Conservation (phyloP, 2,113 vertebrate species). For the Tragelaphus strepsiceros region DNA sequence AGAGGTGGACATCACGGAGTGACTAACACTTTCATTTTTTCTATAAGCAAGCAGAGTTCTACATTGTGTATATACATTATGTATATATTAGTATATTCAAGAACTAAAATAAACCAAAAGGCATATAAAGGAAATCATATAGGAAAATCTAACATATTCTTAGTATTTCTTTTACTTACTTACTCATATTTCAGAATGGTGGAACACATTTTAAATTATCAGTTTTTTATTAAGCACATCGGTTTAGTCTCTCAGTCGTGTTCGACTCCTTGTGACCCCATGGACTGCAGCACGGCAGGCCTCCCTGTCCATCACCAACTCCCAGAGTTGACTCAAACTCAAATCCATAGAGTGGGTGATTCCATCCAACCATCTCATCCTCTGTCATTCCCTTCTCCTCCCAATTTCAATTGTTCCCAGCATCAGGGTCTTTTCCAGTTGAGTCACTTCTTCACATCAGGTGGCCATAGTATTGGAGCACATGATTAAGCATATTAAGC, state of each 20-base stretch:
- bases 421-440: not conserved
- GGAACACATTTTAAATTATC: not conserved
- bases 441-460: not conserved
- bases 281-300: not conserved
- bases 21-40: not conserved
- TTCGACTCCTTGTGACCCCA: not conserved
- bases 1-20: not conserved
- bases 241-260: not conserved
- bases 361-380: not conserved
- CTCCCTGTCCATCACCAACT: not conserved
- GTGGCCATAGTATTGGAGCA: not conserved
- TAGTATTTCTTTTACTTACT: not conserved
- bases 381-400: not conserved
- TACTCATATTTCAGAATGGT: not conserved
- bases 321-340: not conserved
- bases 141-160: not conserved
- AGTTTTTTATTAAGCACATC: not conserved
- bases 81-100: not conserved
- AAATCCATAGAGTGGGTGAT: not conserved
- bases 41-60: not conserved
- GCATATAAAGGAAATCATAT: not conserved
- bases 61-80: too few species aligned
- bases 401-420: rapidly evolving
- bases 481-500: not conserved
- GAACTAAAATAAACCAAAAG: not conserved